Percentiles rank a stretch among this genome's conserved stretches.
phyloP scores from a whole-genome alignment of 2,113 vertebrate genomes.

The Centropristis striata region DNA sequence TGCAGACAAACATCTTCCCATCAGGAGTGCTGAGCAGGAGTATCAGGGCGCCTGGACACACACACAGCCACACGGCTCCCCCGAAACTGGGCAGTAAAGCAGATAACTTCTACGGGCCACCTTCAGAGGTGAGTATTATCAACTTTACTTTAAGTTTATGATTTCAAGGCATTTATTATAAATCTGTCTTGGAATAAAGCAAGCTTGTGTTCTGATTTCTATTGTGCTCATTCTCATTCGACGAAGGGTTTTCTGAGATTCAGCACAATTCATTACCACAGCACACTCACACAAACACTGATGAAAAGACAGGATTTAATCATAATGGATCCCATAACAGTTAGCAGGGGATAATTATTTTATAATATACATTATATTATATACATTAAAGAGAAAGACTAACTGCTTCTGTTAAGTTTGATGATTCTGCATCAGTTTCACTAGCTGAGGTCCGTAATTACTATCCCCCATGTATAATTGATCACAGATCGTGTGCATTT shows the following conservation, averaged over 20 bases:
- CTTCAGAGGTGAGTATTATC: conserved; percentile 69
- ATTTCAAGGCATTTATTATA: neutral
- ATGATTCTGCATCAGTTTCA: conserved; percentile 26
- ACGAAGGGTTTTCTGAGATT: neutral
- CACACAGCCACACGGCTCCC: conserved; percentile 87
- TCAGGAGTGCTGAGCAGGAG: conserved; percentile 89
- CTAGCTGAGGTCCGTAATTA: neutral
- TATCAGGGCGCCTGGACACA: conserved; percentile 90
- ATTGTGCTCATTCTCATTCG: neutral
- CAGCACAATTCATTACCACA: neutral
- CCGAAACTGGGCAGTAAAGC: conserved; percentile 87
- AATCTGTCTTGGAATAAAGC: neutral
- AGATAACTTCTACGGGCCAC: conserved; percentile 84
- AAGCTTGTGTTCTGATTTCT: neutral
- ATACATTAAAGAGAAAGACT: neutral
- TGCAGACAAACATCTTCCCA: conserved; percentile 90
- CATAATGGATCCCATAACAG: neutral
- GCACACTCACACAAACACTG: neutral
- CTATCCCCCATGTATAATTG: conserved; percentile 48
- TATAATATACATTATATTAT: neutral
- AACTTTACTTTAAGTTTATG: neutral
- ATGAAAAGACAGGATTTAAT: neutral
- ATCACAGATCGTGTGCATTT: conserved; percentile 39
- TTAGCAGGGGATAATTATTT: conserved; percentile 23
- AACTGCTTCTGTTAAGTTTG: neutral